Conservation (phyloP, 2,113 vertebrate species). For the Mirza zaza region DNA sequence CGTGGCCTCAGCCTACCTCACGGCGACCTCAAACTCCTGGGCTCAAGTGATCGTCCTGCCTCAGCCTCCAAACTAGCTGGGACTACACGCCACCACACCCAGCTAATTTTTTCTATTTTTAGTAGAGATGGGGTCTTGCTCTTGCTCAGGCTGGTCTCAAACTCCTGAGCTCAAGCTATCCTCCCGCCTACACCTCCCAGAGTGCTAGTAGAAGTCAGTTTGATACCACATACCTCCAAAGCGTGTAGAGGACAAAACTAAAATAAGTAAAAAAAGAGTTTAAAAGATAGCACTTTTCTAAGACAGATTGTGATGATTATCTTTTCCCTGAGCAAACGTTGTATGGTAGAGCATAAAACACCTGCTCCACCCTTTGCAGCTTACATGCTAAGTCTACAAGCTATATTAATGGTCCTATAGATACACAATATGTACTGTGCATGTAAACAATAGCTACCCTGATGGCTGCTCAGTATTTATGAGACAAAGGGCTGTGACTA, state of each 20-base stretch:
- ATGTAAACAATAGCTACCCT: not conserved
- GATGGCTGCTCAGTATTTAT: not conserved
- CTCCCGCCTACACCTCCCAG: too few species aligned
- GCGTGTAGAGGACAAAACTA: not conserved
- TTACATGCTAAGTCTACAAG: not conserved
- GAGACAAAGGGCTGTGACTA: not conserved
- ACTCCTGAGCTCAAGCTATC: too few species aligned
- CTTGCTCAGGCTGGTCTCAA: too few species aligned
- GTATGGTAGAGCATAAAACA: not conserved
- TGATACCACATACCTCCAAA: not conserved
- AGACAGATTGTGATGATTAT: not conserved
- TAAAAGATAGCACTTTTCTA: conserved; percentile 25
- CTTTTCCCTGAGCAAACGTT: conserved; percentile 29
- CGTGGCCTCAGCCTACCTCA: too few species aligned
- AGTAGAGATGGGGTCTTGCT: too few species aligned
- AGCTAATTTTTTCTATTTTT: too few species aligned
- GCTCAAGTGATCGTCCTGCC: too few species aligned
- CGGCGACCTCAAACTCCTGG: too few species aligned
- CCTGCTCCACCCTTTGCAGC: not conserved
- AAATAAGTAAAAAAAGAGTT: conserved; percentile 15
- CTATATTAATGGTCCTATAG: not conserved
- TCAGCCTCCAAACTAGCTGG: too few species aligned
- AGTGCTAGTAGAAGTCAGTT: not conserved
- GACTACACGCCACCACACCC: too few species aligned
- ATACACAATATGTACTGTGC: not conserved